Conservation (phyloP, 2,113 vertebrate genomes). For the Mola mola region DNA sequence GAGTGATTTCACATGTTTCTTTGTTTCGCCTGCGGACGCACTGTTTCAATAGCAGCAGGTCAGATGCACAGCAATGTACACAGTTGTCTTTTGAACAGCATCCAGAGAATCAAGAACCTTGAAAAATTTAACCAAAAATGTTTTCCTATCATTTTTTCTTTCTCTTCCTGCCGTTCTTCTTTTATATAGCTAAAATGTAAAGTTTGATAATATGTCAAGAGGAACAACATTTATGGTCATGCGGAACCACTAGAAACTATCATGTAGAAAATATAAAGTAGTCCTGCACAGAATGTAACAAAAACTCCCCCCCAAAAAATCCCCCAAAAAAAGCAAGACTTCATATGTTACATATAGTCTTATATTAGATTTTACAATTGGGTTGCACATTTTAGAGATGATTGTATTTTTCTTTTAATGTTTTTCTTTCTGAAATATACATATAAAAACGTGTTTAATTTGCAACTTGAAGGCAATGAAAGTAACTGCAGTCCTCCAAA, state of each 20-base stretch:
- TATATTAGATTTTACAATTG: too few species aligned
- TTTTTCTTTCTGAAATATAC: background rate
- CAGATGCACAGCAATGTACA: background rate
- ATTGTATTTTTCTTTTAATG: background rate
- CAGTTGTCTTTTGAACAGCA: background rate
- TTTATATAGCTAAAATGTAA: slow-evolving; percentile 49
- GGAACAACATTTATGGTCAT: slow-evolving; percentile 26
- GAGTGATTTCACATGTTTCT: background rate
- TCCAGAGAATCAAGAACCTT: slow-evolving; percentile 21
- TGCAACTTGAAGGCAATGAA: slow-evolving; percentile 9
- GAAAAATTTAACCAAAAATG: slow-evolving; percentile 16
- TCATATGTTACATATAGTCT: too few species aligned
- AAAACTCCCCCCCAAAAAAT: too few species aligned
- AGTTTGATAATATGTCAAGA: slow-evolving; percentile 45
- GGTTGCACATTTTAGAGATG: too few species aligned
- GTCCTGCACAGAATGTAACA: background rate
- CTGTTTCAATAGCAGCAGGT: background rate
- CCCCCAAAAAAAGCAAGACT: too few species aligned
- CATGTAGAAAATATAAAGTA: slow-evolving; percentile 1
- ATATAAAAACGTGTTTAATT: background rate
- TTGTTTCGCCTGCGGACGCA: background rate
- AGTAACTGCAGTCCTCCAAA: slow-evolving; percentile 18
- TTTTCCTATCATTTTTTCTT: slow-evolving; percentile 1
- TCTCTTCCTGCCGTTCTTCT: background rate
- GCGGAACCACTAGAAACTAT: slow-evolving; percentile 13